phyloP scores from a whole-genome alignment of 2,113 vertebrate genomes.

The Chamaetylas fuelleborni region DNA sequence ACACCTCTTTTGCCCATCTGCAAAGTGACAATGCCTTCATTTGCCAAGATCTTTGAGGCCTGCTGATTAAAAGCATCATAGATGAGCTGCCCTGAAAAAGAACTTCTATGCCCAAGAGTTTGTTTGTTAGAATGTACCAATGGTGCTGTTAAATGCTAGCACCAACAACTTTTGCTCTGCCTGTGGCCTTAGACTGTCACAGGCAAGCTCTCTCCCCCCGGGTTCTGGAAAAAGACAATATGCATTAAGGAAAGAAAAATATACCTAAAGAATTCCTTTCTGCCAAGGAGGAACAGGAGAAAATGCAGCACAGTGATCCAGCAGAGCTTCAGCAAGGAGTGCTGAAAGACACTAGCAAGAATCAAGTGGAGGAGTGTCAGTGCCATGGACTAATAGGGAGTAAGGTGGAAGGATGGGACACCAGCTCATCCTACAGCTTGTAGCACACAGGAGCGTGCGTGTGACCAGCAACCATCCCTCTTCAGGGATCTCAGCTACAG shows the following conservation, averaged over 20 bases:
- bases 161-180: background rate
- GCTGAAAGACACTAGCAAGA: background rate
- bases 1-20: background rate
- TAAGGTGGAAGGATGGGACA: background rate
- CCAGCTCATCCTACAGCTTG: accelerated
- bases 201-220: background rate
- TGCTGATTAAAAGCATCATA: background rate
- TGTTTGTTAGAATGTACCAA: background rate
- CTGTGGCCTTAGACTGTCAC: background rate
- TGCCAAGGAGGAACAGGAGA: background rate
- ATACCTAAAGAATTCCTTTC: background rate
- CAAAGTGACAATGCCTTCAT: background rate
- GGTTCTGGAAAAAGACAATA: background rate
- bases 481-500: background rate
- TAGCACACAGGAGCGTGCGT: accelerated
- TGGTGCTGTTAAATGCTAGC: background rate
- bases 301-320: background rate
- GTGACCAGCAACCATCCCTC: background rate
- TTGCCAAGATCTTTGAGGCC: background rate
- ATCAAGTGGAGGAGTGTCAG: background rate
- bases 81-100: background rate
- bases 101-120: background rate
- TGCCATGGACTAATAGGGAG: background rate
- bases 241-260: background rate
- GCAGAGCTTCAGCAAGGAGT: background rate